Conservation (phyloP, 1,140 invertebrate genomes). For the Parasteatoda tepidariorum region DNA sequence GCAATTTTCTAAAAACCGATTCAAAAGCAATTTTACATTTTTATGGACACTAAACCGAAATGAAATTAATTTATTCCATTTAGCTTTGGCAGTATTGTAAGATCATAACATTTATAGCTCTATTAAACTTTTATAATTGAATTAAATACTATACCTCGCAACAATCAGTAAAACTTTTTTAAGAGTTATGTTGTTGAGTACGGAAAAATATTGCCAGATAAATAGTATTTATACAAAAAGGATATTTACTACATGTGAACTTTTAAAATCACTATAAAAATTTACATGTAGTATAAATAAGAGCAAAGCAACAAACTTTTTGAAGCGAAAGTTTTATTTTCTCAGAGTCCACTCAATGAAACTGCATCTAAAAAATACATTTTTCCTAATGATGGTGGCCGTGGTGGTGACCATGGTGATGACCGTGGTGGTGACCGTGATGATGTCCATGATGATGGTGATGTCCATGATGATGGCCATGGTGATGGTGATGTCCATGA, state of each 20-base stretch:
- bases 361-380: neutral
- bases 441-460: neutral
- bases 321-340: neutral
- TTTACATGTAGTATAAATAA: neutral
- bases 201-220: neutral
- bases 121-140: no score
- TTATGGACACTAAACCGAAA: no score
- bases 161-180: no score
- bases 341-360: neutral
- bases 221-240: no score
- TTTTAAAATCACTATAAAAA: neutral
- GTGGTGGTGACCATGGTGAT: neutral
- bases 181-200: no score
- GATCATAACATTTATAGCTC: no score
- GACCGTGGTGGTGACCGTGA: neutral
- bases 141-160: no score
- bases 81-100: no score
- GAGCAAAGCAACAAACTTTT: neutral
- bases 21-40: no score
- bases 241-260: no score
- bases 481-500: neutral
- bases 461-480: neutral
- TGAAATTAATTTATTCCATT: no score
- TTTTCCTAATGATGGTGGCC: constrained; percentile 26
- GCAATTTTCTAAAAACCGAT: no score